A percentile compares a stretch with the other conserved stretches of the same genome.
Conservation (phyloP, 1,140 invertebrate species). For the Portunus trituberculatus region DNA sequence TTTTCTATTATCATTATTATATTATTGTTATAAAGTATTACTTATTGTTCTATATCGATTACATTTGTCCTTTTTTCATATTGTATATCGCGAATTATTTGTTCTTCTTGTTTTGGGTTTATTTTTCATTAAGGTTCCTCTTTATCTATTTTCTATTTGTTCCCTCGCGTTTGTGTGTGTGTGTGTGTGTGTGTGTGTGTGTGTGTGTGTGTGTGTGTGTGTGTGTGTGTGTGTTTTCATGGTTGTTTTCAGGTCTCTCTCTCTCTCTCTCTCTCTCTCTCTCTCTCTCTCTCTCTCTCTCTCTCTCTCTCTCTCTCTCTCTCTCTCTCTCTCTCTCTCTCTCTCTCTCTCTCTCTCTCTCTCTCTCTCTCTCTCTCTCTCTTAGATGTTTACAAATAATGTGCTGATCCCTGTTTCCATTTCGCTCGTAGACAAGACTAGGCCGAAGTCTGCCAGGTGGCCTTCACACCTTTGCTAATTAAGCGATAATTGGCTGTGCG, state of each 20-base stretch:
- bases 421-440: background rate
- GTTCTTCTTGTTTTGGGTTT: too few relatives aligned
- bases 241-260: background rate
- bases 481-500: slow-evolving; percentile 37
- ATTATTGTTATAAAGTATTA: too few relatives aligned
- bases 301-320: too few relatives aligned
- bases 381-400: background rate
- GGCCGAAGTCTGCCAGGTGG: slow-evolving; percentile 43
- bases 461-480: slow-evolving; percentile 37
- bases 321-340: too few relatives aligned
- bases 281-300: too few relatives aligned
- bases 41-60: too few relatives aligned
- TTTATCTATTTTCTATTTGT: background rate
- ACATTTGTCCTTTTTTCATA: too few relatives aligned
- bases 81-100: too few relatives aligned
- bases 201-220: background rate
- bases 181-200: background rate
- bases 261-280: background rate
- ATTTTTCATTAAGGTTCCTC: too few relatives aligned
- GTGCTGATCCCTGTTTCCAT: background rate
- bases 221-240: background rate
- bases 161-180: background rate
- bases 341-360: background rate
- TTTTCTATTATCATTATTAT: too few relatives aligned
- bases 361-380: slow-evolving; percentile 17